Evolutionary conservation across 2,113 vertebrate genomes (phyloP).

Genomic region (Pachycephala philippinensis): DNA sequence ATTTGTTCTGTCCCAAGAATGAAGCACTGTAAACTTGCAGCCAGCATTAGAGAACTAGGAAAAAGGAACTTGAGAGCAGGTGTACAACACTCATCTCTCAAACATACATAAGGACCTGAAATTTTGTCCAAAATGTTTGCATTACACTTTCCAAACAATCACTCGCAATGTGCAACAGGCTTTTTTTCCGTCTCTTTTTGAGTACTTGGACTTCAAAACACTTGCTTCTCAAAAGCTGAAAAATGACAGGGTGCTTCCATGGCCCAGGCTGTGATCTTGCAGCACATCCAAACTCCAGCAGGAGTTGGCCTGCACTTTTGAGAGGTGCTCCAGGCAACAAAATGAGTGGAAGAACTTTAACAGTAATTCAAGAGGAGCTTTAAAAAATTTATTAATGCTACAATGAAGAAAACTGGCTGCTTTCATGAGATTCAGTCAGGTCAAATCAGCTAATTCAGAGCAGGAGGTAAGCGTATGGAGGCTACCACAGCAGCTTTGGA

Average conservation of each 20-base stretch:
- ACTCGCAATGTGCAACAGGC: background rate
- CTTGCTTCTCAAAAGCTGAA: background rate
- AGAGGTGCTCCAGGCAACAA: background rate
- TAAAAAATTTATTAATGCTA: background rate
- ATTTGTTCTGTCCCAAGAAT: background rate
- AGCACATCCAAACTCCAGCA: background rate
- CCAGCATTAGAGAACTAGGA: background rate
- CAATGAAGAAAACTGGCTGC: background rate
- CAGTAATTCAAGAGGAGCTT: background rate
- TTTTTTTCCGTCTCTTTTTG: background rate
- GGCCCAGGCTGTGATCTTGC: background rate
- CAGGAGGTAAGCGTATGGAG: background rate
- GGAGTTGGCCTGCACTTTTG: background rate
- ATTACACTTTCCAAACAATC: conserved; percentile 12
- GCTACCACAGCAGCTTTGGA: background rate
- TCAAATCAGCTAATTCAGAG: background rate
- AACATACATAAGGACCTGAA: background rate
- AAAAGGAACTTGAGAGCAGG: background rate
- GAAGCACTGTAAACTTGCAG: background rate
- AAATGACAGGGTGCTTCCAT: background rate
- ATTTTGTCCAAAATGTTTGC: background rate
- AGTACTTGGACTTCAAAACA: background rate
- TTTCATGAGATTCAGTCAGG: background rate
- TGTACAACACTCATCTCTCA: background rate
- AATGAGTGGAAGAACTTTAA: background rate